phyloP scores from a whole-genome alignment of 2,113 vertebrate genomes.

The Crotalus helleri region DNA sequence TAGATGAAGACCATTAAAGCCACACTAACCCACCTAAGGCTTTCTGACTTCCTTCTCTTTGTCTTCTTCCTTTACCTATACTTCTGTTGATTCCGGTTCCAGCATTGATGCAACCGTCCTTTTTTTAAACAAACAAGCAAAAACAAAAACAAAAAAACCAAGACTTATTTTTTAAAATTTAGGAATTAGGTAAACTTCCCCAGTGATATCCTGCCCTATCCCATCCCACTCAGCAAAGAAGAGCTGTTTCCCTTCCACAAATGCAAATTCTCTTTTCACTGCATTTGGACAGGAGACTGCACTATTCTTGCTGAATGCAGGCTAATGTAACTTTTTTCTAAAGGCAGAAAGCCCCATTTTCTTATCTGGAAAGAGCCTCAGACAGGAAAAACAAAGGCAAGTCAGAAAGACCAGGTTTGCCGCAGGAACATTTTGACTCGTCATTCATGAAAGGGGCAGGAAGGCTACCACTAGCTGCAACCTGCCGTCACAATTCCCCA shows the following conservation, averaged over 20 bases:
- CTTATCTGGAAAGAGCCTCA: constrained; percentile 29
- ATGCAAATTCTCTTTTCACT: not conserved
- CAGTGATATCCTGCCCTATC: not conserved
- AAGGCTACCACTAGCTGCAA: not conserved
- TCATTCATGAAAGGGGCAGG: not conserved
- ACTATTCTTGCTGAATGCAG: not conserved
- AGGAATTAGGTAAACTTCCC: not conserved
- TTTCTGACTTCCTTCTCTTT: not conserved
- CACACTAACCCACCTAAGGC: not conserved
- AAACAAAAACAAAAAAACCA: no score
- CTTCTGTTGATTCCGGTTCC: not conserved
- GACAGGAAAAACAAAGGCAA: constrained; percentile 41
- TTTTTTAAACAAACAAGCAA: not conserved
- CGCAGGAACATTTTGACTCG: not conserved
- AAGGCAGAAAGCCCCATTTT: not conserved
- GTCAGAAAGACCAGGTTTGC: constrained; percentile 19
- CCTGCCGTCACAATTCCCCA: constrained; percentile 6
- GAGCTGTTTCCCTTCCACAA: not conserved
- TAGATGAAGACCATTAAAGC: not conserved
- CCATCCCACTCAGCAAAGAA: not conserved
- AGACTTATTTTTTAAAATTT: not conserved
- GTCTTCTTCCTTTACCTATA: not conserved
- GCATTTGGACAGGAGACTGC: not conserved
- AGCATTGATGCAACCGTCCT: not conserved
- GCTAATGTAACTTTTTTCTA: not conserved